phyloP scores from a whole-genome alignment of 35 echinoderm and acorn worm species.

The Apostichopus parvimensis region DNA sequence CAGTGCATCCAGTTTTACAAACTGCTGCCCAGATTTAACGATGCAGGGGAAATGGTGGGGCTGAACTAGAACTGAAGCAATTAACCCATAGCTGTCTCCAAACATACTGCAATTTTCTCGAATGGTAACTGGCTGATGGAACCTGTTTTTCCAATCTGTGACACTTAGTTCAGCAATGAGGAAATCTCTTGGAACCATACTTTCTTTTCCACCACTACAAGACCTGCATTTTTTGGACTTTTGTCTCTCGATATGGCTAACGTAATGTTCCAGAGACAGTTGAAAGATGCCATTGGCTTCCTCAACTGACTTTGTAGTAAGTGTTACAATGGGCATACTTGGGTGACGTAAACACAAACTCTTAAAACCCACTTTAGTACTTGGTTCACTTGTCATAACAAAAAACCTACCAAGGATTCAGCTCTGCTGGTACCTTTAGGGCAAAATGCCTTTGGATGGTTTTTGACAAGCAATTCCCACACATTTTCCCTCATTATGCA shows the following conservation, averaged over 20 bases:
- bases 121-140: background rate
- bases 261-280: background rate
- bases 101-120: conserved; percentile 4
- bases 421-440: background rate
- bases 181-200: background rate
- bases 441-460: conserved; percentile 12
- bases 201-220: background rate
- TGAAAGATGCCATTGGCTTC: background rate
- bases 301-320: background rate
- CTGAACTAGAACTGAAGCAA: conserved; percentile 7
- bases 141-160: background rate
- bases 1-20: background rate
- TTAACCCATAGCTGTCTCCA: background rate
- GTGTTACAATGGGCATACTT: background rate
- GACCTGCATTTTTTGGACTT: conserved; percentile 13
- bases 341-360: background rate
- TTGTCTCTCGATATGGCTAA: background rate
- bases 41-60: background rate
- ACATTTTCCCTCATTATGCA: conserved; percentile 10
- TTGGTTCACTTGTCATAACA: background rate
- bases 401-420: background rate
- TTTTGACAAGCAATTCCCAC: background rate
- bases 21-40: conserved; percentile 3
- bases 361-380: background rate
- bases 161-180: conserved; percentile 24